A percentile compares a stretch with the other conserved stretches of the same genome.
These are phyloP conservation scores for Passerina amoena DNA, from an alignment of 2,113 vertebrate species.

Conservation along the genomic window DNA sequence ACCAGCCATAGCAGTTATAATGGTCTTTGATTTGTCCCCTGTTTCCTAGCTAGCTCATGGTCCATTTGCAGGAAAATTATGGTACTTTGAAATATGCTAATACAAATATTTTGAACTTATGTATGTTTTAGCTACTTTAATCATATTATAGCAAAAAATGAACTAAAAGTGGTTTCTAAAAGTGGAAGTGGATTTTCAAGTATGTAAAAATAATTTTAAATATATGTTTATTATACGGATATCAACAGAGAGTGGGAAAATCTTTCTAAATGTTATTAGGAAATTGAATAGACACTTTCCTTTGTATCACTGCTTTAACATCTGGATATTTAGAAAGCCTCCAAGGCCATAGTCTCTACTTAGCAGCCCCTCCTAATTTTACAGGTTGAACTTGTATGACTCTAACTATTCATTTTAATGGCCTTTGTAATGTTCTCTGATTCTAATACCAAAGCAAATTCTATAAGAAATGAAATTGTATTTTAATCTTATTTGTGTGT, in stretches of 20 bases:
- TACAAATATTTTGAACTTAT: background rate
- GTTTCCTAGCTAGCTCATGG: rapidly evolving
- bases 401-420: background rate
- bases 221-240: background rate
- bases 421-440: background rate
- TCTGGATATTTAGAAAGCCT: background rate
- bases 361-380: background rate
- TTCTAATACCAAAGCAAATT: background rate
- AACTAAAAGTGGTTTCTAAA: background rate
- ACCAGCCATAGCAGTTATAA: background rate
- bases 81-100: background rate
- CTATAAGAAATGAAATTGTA: background rate
- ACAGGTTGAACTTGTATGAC: background rate
- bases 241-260: background rate
- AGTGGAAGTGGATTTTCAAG: background rate
- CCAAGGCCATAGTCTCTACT: background rate
- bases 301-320: background rate
- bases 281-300: background rate
- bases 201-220: background rate
- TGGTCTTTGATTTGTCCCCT: background rate
- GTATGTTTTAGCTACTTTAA: background rate
- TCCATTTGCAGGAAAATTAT: background rate
- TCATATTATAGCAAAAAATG: background rate
- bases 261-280: background rate
- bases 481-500: background rate